Evolutionary conservation across 2,888 invertebrate genomes (phyloP).

Genomic region (Drosophila borborema): DNA sequence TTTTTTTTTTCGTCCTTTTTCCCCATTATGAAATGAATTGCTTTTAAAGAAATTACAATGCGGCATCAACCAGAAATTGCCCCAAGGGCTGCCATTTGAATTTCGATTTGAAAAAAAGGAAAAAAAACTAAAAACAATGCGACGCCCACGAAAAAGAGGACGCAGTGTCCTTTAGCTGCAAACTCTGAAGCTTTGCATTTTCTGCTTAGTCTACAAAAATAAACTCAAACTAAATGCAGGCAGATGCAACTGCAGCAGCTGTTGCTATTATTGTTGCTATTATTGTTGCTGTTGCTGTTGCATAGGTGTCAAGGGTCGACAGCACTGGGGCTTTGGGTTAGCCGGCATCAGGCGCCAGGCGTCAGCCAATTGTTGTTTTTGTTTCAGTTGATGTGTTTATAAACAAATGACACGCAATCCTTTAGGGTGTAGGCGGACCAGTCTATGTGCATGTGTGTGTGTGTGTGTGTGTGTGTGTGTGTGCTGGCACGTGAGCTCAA

Average conservation of each 20-base stretch:
- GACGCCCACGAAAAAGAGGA: slow-evolving; percentile 20
- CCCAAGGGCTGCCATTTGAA: slow-evolving; percentile 45
- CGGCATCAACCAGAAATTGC: slow-evolving; percentile 54
- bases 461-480: not conserved
- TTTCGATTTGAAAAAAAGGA: slow-evolving; percentile 37
- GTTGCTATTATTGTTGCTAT: slow-evolving; percentile 21
- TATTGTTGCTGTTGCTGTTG: slow-evolving; percentile 18
- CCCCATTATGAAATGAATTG: slow-evolving; percentile 81
- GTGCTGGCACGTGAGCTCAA: slow-evolving; percentile 43
- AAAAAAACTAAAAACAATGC: not conserved
- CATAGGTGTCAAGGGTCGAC: slow-evolving; percentile 60
- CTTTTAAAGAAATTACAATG: slow-evolving; percentile 83
- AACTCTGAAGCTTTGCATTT: not conserved
- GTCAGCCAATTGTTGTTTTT: slow-evolving; percentile 23
- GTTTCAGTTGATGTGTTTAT: slow-evolving; percentile 73
- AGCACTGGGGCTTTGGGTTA: slow-evolving; percentile 62
- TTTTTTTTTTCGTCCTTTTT: slow-evolving; percentile 33
- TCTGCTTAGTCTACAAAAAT: not conserved
- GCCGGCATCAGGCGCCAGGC: slow-evolving; percentile 32
- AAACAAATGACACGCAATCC: slow-evolving; percentile 83
- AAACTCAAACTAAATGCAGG: slow-evolving; percentile 7
- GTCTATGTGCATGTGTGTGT: not conserved
- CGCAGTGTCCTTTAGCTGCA: slow-evolving; percentile 7
- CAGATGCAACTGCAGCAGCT: slow-evolving; percentile 42
- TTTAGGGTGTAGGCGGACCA: slow-evolving; percentile 45